phyloP scores from a whole-genome alignment of 2,113 vertebrate genomes.

The Malurus elegans region DNA sequence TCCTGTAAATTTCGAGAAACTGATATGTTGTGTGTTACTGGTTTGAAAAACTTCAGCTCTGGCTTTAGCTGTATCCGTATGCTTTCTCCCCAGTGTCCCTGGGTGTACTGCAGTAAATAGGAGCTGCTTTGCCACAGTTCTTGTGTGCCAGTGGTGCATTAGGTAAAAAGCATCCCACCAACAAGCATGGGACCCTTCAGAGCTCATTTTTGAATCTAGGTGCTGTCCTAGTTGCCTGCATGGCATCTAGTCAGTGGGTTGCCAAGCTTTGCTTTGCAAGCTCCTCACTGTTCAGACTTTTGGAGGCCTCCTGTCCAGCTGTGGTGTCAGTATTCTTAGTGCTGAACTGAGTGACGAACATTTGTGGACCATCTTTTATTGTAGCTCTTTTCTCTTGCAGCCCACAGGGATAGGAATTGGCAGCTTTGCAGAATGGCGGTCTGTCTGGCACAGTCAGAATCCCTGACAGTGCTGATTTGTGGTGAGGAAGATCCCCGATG shows the following conservation, averaged over 20 bases:
- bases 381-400: not conserved
- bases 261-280: not conserved
- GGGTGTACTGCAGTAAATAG: not conserved
- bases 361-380: not conserved
- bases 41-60: not conserved
- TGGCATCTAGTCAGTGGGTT: not conserved
- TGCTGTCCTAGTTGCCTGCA: not conserved
- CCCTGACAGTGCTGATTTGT: not conserved
- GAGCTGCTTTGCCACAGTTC: not conserved
- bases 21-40: not conserved
- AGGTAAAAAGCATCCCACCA: not conserved
- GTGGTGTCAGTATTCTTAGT: not conserved
- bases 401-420: not conserved
- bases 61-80: not conserved
- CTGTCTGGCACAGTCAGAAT: not conserved
- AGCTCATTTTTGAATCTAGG: not conserved
- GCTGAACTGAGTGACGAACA: not conserved
- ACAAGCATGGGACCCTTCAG: not conserved
- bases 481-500: not conserved
- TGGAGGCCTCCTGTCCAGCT: fast-evolving
- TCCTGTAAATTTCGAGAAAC: not conserved
- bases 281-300: not conserved
- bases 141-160: not conserved
- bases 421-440: not conserved
- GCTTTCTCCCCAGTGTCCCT: not conserved